Conservation (phyloP, 2,888 invertebrate species). For the Liposcelis brunnea region DNA sequence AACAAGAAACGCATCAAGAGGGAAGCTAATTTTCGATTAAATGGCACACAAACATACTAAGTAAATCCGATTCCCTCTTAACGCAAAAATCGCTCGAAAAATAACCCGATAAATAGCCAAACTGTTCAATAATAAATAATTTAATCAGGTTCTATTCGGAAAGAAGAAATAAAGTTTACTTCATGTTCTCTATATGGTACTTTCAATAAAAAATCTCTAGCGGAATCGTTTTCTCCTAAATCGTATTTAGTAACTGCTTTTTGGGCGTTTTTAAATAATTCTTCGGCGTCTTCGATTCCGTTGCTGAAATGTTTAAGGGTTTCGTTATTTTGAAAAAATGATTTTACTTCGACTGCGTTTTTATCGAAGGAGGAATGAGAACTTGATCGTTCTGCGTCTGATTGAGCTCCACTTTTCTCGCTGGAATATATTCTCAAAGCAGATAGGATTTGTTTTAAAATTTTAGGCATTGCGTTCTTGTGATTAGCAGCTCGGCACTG, state of each 20-base stretch:
- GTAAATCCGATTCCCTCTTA: no score
- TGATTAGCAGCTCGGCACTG: neutral
- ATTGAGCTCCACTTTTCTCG: neutral
- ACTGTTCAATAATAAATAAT: neutral
- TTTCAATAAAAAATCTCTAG: slow-evolving; percentile 1
- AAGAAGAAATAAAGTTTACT: neutral
- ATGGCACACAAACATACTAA: no score
- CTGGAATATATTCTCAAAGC: neutral
- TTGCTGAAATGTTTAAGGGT: neutral
- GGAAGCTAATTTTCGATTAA: no score
- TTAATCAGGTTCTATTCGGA: neutral
- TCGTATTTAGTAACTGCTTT: slow-evolving; percentile 6
- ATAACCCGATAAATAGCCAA: neutral
- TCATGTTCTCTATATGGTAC: neutral
- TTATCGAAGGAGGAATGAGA: neutral
- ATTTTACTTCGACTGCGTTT: neutral
- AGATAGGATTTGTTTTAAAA: neutral
- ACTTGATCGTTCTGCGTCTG: neutral
- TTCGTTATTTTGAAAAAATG: neutral
- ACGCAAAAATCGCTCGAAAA: neutral
- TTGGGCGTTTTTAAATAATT: neutral
- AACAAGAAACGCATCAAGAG: no score
- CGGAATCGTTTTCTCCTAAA: neutral
- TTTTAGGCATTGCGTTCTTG: neutral
- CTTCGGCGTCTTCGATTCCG: neutral